These are phyloP conservation scores for Ctenosaura bakeri DNA, from an alignment of 2,797 vertebrate species.

Conservation along the genomic window DNA sequence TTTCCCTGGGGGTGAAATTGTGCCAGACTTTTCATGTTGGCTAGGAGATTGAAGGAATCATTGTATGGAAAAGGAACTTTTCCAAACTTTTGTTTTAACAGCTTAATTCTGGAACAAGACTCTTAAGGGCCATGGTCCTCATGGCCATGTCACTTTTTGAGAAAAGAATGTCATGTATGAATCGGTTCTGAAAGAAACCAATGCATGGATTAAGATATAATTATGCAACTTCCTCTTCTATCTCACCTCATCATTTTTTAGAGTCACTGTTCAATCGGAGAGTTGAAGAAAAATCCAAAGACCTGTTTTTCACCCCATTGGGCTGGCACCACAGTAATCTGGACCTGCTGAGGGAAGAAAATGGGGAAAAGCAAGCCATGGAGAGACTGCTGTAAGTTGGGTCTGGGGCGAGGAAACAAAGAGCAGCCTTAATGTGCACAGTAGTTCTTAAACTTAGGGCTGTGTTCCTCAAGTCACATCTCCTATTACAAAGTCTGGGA, in stretches of 20 bases:
- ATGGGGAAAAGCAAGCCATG: constrained; percentile 98
- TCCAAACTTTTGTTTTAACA: not conserved
- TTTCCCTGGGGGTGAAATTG: too few species aligned
- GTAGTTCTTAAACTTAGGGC: too few species aligned
- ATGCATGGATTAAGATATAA: not conserved
- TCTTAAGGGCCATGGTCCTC: not conserved
- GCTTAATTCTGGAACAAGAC: not conserved
- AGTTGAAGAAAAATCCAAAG: constrained; percentile 97
- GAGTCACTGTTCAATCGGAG: constrained; percentile 97
- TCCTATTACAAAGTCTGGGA: not conserved
- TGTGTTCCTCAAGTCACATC: not conserved
- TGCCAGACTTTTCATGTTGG: not conserved
- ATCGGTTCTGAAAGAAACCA: not conserved
- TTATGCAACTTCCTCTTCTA: not conserved
- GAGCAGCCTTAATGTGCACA: not conserved
- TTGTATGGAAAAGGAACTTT: not conserved
- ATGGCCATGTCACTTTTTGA: not conserved
- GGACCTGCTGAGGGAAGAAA: constrained; percentile 96
- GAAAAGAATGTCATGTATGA: not conserved
- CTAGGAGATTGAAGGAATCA: not conserved
- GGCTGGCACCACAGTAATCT: constrained; percentile 98
- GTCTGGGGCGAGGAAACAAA: not conserved
- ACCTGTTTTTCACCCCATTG: constrained; percentile 94
- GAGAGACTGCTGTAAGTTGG: constrained; percentile 95
- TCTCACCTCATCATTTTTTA: constrained; percentile 69